phyloP scores from a whole-genome alignment of 2,888 invertebrate species.

The Chaitophorus viminalis region DNA sequence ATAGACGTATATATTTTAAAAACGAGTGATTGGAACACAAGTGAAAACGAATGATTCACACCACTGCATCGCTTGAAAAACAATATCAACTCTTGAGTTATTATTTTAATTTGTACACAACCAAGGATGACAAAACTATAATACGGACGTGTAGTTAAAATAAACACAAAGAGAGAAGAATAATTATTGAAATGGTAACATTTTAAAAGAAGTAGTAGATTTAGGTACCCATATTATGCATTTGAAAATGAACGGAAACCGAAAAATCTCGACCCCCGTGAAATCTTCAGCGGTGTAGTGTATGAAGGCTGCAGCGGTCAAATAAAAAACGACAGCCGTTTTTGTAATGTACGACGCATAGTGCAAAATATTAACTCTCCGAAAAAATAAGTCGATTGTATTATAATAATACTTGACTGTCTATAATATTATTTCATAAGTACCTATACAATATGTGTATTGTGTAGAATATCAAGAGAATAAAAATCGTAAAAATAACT shows the following conservation, averaged over 20 bases:
- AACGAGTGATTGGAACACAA: slow-evolving; percentile 26
- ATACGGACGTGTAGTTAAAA: neutral
- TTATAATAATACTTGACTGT: too few species aligned
- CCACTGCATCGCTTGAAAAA: slow-evolving; percentile 5
- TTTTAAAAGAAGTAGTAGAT: neutral
- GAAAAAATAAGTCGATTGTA: too few species aligned
- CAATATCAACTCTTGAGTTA: neutral
- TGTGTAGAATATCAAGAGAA: neutral
- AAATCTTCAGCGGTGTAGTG: too few species aligned
- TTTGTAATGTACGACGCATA: too few species aligned
- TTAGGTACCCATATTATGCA: too few species aligned
- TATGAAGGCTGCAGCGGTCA: too few species aligned
- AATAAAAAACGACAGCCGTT: too few species aligned
- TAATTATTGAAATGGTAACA: neutral
- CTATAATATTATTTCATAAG: too few species aligned
- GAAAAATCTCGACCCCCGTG: neutral
- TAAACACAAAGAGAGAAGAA: neutral
- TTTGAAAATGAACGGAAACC: neutral
- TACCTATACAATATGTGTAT: too few species aligned
- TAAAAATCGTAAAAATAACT: neutral
- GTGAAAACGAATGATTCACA: slow-evolving; percentile 19
- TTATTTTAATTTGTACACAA: neutral
- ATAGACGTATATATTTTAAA: neutral
- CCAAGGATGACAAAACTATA: neutral
- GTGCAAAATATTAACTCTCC: too few species aligned